Base-by-base conservation (phyloP, 2,888 invertebrate genomes). In the Mythimna pallens region DNA sequence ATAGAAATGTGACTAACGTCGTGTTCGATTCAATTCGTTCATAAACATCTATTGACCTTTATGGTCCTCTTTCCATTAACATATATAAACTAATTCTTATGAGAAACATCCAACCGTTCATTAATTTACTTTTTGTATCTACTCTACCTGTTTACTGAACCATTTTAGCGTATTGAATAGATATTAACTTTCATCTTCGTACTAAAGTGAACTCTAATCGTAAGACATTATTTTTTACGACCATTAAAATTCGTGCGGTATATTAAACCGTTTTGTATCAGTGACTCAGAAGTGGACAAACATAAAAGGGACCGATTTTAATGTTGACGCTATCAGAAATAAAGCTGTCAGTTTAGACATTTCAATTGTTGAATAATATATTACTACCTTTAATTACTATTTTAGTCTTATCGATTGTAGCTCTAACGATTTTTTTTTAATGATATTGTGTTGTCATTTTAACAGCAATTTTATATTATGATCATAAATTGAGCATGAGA, bases 211-310 rank as follows among this genome's bases (percentile, higher is more conserved):
- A 86, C 82, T 89, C 86, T 90, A 91, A 92, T 91, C 90, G 85
- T 83, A 78, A 78, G 84, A 87, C 91, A 91, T 91, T 90, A 89
- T 91, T 90, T 89, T 86, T 92, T 89, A 89, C 87, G 89, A 87
- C 83, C 87, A 88, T 90, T 90, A 90, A 81, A 91, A 91, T 90
- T 90, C 90, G 88, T 90, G 86, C 87, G 88, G 90, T 88, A 89
- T 93, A 85, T 91, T 88, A 87, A 87, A 86, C 81, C 82, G 74
- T 82, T 85, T 78, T 83, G 76, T 83, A 81, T 87, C 83, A 78
- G 72, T 83, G 85, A 88, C 84, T 89, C 81, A 82, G 79, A 87
- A 88, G 85, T 88, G 84, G 86, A 85, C 82, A 82, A 82, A 86
- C 87, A 87, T 87, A 83, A 90, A 89, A 86, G 85, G 81, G 74